Evolutionary conservation across 2,888 invertebrate genomes (phyloP).

Genomic region (Entomobrya proxima): DNA sequence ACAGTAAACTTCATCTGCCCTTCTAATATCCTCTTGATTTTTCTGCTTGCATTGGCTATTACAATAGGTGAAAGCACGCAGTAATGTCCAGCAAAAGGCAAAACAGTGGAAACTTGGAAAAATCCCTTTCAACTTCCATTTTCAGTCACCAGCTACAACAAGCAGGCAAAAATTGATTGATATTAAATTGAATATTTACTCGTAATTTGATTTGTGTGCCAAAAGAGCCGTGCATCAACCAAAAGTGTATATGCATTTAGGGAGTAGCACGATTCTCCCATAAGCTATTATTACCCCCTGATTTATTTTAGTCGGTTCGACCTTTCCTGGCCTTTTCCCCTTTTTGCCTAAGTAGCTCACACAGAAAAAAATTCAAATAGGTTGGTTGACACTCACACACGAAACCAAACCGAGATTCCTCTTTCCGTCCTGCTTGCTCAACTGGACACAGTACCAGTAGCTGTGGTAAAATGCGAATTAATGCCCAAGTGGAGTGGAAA

Average conservation of each 20-base stretch:
- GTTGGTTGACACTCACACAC: not conserved
- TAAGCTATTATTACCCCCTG: slow-evolving; percentile 9
- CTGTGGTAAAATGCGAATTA: not conserved
- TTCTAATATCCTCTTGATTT: not conserved
- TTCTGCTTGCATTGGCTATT: too few relatives aligned
- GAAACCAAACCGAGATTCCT: not conserved
- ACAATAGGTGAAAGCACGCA: too few relatives aligned
- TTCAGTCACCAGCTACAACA: not conserved
- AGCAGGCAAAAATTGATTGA: slow-evolving; percentile 37
- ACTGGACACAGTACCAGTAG: not conserved
- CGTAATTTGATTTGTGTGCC: slow-evolving; percentile 30
- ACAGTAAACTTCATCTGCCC: not conserved
- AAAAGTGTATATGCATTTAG: not conserved
- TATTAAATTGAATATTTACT: slow-evolving; percentile 53
- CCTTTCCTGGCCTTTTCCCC: slow-evolving; percentile 3
- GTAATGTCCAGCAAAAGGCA: not conserved
- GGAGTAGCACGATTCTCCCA: not conserved
- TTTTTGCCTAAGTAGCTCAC: not conserved
- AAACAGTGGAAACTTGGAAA: not conserved
- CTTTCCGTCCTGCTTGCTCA: not conserved
- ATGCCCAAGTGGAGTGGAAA: not conserved
- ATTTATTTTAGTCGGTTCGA: slow-evolving; percentile 25
- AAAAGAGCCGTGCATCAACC: not conserved
- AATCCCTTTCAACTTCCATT: not conserved
- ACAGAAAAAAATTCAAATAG: not conserved